A percentile compares a stretch with the other conserved stretches of the same genome.
Evolutionary conservation across 2,888 invertebrate species (phyloP).

Genomic region (Polia nebulosa): DNA sequence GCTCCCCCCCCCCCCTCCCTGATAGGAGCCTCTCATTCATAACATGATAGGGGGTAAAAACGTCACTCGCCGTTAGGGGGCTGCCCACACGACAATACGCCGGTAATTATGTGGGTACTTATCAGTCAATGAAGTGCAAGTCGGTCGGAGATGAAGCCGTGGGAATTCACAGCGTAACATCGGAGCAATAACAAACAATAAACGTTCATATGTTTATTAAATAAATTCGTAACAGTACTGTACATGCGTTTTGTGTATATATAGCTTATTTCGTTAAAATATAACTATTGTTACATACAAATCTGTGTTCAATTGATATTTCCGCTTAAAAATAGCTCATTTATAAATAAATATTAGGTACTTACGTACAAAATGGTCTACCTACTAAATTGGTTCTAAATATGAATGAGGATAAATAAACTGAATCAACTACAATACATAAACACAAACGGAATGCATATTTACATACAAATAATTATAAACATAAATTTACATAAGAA

Average conservation of each 20-base stretch:
- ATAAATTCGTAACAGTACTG: constrained; percentile 63
- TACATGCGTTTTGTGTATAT: constrained; percentile 53
- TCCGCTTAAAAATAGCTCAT: constrained; percentile 1
- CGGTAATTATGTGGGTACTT: constrained; percentile 76
- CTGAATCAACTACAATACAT: too few species aligned
- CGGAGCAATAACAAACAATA: constrained; percentile 66
- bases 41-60: constrained; percentile 84
- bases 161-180: constrained; percentile 70
- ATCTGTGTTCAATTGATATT: constrained; percentile 33
- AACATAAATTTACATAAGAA: constrained; percentile 21
- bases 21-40: constrained; percentile 84
- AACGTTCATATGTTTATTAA: constrained; percentile 66
- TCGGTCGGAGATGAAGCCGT: constrained; percentile 68
- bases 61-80: constrained; percentile 73
- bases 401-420: constrained; percentile 11
- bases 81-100: constrained; percentile 75
- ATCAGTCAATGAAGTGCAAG: constrained; percentile 68
- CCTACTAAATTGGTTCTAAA: constrained; percentile 1
- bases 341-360: constrained; percentile 1
- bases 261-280: constrained; percentile 50
- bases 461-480: not conserved
- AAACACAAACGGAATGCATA: constrained; percentile 41
- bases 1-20: constrained; percentile 52
- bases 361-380: constrained; percentile 18
- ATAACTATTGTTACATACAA: constrained; percentile 38